Percentiles rank a stretch among this genome's conserved stretches.
phyloP scores from a whole-genome alignment of 1,140 invertebrate species.

The Drosophila persimilis region DNA sequence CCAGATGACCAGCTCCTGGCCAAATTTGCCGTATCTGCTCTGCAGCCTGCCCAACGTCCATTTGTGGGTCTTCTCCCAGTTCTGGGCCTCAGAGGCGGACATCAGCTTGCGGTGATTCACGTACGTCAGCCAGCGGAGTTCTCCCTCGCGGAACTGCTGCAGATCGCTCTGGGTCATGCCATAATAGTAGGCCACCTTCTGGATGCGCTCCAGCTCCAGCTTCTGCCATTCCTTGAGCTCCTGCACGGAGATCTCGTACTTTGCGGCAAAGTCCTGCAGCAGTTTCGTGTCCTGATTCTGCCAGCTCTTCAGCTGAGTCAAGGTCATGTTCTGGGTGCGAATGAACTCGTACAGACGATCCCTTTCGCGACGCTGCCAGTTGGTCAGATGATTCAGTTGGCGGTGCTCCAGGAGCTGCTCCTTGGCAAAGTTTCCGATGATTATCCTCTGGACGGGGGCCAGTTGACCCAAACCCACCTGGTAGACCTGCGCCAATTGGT shows the following conservation, averaged over 20 bases:
- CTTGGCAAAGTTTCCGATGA: constrained; percentile 43
- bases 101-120: constrained; percentile 63
- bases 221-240: constrained; percentile 73
- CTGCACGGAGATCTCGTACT: constrained; percentile 57
- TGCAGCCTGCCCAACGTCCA: constrained; percentile 48
- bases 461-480: constrained; percentile 48
- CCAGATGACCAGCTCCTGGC: constrained; percentile 62
- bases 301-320: constrained; percentile 64
- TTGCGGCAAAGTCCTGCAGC: constrained; percentile 49
- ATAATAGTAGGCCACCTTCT: constrained; percentile 64
- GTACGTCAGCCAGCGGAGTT: constrained; percentile 56
- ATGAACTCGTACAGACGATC: constrained; percentile 79
- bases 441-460: constrained; percentile 63
- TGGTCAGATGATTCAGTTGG: constrained; percentile 48
- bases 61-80: constrained; percentile 53
- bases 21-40: constrained; percentile 49
- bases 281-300: constrained; percentile 63
- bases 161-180: constrained; percentile 62
- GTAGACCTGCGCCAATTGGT: constrained; percentile 58
- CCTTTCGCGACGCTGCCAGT: constrained; percentile 72
- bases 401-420: constrained; percentile 61
- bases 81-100: constrained; percentile 36
- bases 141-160: constrained; percentile 75
- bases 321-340: constrained; percentile 68
- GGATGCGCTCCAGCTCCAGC: constrained; percentile 65